Conservation (phyloP, 1,140 invertebrate species). For the Zaprionus ghesquierei region DNA sequence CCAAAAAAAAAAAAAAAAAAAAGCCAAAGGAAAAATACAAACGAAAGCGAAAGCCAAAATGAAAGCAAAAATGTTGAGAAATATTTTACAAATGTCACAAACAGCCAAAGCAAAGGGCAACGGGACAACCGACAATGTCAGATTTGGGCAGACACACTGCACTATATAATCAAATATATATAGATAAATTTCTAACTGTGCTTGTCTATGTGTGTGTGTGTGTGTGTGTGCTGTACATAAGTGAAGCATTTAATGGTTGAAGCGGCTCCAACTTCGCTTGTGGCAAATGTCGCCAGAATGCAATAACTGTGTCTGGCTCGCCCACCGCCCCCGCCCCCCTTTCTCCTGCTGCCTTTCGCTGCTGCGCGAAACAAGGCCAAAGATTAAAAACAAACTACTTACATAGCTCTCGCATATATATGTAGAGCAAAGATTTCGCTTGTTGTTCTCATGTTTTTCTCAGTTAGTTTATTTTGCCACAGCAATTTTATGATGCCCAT, state of each 20-base stretch:
- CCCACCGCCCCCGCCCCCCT: too few species aligned
- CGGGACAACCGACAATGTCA: constrained; percentile 16
- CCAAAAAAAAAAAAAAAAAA: constrained; percentile 12
- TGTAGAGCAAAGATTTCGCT: constrained; percentile 4
- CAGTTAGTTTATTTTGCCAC: constrained; percentile 52
- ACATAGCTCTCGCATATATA: constrained; percentile 14
- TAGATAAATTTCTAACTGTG: constrained; percentile 8
- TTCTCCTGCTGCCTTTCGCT: constrained; percentile 10
- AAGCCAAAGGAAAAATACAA: not conserved
- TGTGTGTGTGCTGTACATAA: constrained; percentile 12
- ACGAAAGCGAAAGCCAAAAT: not conserved
- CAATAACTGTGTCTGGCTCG: constrained; percentile 73
- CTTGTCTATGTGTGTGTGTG: not conserved
- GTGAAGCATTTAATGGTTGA: constrained; percentile 62
- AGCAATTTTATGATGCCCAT: constrained; percentile 69
- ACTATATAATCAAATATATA: constrained; percentile 42
- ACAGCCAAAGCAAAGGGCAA: constrained; percentile 49
- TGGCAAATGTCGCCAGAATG: constrained; percentile 64
- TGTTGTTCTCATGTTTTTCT: constrained; percentile 38
- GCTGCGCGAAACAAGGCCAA: constrained; percentile 62
- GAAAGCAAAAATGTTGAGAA: constrained; percentile 10
- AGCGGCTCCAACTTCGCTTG: constrained; percentile 21
- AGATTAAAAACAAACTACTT: constrained; percentile 77
- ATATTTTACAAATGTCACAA: constrained; percentile 69
- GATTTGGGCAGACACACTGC: constrained; percentile 47